Base-by-base conservation (phyloP, 2,888 invertebrate species). In the Lycophotia porphyrea region DNA sequence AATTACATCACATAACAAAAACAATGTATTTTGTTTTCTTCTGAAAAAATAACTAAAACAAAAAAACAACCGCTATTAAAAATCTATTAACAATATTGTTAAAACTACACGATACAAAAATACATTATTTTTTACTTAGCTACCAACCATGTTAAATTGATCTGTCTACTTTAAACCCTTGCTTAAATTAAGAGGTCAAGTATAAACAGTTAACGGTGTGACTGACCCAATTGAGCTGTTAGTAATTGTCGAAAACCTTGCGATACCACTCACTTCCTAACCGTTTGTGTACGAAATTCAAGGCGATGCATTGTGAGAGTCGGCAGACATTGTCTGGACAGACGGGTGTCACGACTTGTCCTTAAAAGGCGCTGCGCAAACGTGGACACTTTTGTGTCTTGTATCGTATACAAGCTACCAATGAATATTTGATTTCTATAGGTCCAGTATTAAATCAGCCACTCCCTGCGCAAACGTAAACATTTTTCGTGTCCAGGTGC, bases 251-350 rank as follows among this genome's bases (percentile, higher is more conserved):
- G 73, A 87, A 83, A 86, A 86, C 85, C 85, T 86, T 88, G 88
- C 80, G 13, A 63, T 44, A 42, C 87, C 87, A 72, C 81, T 88
- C 88, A 88, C 88, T 88, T 88, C 88, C 85, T 88, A 87, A 68
- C 71, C 60, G 36, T 73, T 76, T 71, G 64, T 68, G 61, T 55
- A 76, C 69, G 36, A 66, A 73, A 77, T 71, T 86, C 88, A 88
- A 88, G 88, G 88, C 82, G 77, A 88, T 70, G 86, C 11, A 65
- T 86, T 87, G 83, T 87, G 81, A 69, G 78, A 82, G 71, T 74
- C 34, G 15, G 34, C 55, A 76, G 73, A 71, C 71, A 76, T 71
- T 81, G 82, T 81, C 58, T 71, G 0, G 31, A 21, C 42, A 74
- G 65, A 75, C 65, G 52, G n/a, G 4, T 24, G 58, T 68, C 68